Evolutionary conservation across 2,888 invertebrate species (phyloP), one percentile per base, ranked within the genome.

Genomic region (Thereva nobilitata): DNA sequence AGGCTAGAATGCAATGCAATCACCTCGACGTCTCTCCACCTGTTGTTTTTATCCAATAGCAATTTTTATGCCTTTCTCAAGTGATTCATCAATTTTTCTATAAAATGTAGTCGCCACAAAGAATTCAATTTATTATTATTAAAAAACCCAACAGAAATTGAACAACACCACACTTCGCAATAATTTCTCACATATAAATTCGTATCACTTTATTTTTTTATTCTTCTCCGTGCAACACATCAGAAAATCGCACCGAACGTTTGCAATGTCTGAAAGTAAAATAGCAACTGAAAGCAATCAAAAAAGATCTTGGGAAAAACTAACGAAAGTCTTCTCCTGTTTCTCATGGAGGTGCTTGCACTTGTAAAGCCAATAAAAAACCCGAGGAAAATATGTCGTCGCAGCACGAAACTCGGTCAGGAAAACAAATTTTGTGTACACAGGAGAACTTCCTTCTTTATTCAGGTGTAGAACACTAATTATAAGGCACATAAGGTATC

Each of bases 361-460:
- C 64, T 64, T 54, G 7, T 64, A 54, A 64, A 54, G 54, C 44
- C 54, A 44, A 64, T 64, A 64, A 47, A 55, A n/a, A 10, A 52
- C 61, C 50, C 23, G 23, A 23, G 23, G 23, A 23, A 23, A 23
- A 23, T 23, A 23, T 23, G 23, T 23, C 23, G 47, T 59, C 37
- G 57, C 41, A 47, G 1, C 41, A 61, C 50, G 40, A 38, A 61
- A 40, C 38, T 23, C 34, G 41, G 40, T 9, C 61, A 61, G 37
- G 57, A 61, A 50, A 61, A 61, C 61, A 41, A 9, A 61, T 50
- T 50, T 10, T 40, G 10, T 41, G 9, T n/a, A 41, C 49, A 49
- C 61, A 40, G 23, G 9, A 37, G 34, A 5, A 9, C 8, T 40
- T 34, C 50, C 41, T 34, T 50, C 42, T 61, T 61, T 40, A 61